Conservation (phyloP, 1,140 invertebrate species). For the Hyphantria cunea region DNA sequence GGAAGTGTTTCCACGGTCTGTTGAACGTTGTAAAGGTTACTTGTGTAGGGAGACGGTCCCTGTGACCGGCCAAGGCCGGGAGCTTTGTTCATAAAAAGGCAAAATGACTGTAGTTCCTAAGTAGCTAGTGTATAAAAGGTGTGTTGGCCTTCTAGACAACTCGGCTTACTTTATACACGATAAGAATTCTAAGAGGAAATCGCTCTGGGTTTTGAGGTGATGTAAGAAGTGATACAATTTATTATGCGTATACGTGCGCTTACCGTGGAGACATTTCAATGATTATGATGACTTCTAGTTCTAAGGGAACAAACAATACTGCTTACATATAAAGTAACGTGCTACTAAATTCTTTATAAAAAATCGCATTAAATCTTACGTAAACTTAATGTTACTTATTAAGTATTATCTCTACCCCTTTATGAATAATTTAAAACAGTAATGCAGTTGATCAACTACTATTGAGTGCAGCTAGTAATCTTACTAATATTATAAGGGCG, state of each 20-base stretch:
- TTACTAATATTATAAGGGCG: too few species aligned
- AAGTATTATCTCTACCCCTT: too few species aligned
- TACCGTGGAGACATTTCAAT: too few species aligned
- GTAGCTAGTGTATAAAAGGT: constrained; percentile 28
- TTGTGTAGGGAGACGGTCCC: constrained; percentile 41
- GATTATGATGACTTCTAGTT: too few species aligned
- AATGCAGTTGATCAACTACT: too few species aligned
- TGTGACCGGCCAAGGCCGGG: constrained; percentile 44
- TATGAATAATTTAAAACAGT: too few species aligned
- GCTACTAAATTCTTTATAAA: too few species aligned
- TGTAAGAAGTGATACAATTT: background rate
- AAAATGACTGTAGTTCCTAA: constrained; percentile 5
- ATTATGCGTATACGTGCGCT: background rate
- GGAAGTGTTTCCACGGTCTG: constrained; percentile 41
- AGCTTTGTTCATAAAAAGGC: constrained; percentile 38
- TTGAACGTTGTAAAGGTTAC: constrained; percentile 41
- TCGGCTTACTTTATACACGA: constrained; percentile 20
- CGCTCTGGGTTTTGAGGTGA: constrained; percentile 14
- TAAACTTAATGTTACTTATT: too few species aligned
- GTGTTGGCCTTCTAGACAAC: constrained; percentile 11
- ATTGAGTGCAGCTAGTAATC: too few species aligned
- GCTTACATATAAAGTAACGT: too few species aligned
- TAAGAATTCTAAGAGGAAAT: constrained; percentile 24
- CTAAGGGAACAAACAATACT: too few species aligned
- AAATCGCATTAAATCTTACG: too few species aligned